Evolutionary conservation across 2,888 invertebrate species (phyloP).

Genomic region (Eilema caniola): DNA sequence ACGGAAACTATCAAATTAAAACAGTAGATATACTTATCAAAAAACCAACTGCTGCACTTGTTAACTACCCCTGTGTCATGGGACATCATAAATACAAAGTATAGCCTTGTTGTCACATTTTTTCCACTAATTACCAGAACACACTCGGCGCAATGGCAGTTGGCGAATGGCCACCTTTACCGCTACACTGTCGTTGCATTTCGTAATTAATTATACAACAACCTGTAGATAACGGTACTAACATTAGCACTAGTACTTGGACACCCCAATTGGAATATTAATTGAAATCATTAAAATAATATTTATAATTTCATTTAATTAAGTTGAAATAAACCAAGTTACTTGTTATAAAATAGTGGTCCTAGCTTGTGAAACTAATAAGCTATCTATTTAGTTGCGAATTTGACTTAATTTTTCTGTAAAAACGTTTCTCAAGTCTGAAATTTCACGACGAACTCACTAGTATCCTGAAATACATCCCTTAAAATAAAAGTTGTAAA

Average conservation of each 20-base stretch:
- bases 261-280: background rate
- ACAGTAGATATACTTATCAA: background rate
- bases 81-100: slow-evolving; percentile 1
- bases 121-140: slow-evolving; percentile 1
- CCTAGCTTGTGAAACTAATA: background rate
- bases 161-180: background rate
- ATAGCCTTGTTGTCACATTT: background rate
- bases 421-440: too few species aligned
- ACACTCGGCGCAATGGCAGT: background rate
- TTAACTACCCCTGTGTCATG: background rate
- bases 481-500: too few species aligned
- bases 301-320: background rate
- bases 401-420: too few species aligned
- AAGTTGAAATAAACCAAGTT: background rate
- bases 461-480: too few species aligned
- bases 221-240: background rate
- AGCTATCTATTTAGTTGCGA: too few species aligned
- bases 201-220: background rate
- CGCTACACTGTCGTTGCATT: background rate
- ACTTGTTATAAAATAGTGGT: background rate
- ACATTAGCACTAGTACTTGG: background rate
- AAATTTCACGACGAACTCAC: too few species aligned
- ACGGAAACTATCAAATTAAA: background rate
- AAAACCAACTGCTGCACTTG: background rate
- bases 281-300: background rate